phyloP scores from a whole-genome alignment of 2,888 invertebrate species.

The Drosophila testacea region DNA sequence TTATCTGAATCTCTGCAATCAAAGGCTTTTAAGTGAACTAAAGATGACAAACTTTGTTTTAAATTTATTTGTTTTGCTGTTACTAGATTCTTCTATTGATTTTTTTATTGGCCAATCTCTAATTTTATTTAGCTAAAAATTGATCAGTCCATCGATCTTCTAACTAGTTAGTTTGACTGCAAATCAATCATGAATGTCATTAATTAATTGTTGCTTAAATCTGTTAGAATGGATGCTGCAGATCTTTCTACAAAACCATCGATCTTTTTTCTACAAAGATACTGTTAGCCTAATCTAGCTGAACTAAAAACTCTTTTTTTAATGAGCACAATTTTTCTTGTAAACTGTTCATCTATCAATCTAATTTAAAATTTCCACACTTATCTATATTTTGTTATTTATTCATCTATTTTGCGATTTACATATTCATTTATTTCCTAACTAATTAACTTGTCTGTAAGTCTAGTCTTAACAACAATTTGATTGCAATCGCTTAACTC shows the following conservation, averaged over 20 bases:
- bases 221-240: not conserved
- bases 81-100: too few relatives aligned
- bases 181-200: not conserved
- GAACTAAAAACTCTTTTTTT: too few relatives aligned
- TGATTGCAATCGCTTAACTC: not conserved
- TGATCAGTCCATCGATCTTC: not conserved
- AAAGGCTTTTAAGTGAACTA: too few relatives aligned
- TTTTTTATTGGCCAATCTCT: not conserved
- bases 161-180: not conserved
- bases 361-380: not conserved
- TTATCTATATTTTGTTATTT: not conserved
- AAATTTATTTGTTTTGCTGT: too few relatives aligned
- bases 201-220: not conserved
- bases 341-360: not conserved
- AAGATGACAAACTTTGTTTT: too few relatives aligned
- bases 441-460: not conserved
- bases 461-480: not conserved
- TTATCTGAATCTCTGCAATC: too few relatives aligned
- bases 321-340: too few relatives aligned
- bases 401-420: not conserved
- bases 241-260: too few relatives aligned
- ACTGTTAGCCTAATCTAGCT: too few relatives aligned
- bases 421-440: not conserved
- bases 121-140: not conserved
- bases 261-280: too few relatives aligned